Evolutionary conservation across 2,888 invertebrate genomes (phyloP).

Genomic region (Caradrina kadenii): DNA sequence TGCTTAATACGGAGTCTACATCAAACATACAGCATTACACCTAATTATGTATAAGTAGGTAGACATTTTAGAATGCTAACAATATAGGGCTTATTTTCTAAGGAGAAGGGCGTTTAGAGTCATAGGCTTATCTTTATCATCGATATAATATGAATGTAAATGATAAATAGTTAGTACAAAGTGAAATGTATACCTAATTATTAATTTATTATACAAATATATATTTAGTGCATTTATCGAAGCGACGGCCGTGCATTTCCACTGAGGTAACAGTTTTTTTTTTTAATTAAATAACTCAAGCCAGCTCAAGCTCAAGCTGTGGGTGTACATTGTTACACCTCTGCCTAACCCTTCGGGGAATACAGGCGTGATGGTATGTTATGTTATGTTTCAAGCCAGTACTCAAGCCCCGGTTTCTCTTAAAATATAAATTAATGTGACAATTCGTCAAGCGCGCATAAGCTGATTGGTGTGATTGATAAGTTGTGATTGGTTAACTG

Average conservation of each 20-base stretch:
- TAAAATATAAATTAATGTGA: background rate
- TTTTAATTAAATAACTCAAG: too few relatives aligned
- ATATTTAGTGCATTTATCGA: conserved; percentile 19
- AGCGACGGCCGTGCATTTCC: background rate
- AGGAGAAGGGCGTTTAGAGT: conserved; percentile 21
- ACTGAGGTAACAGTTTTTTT: background rate
- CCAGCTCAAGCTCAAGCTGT: too few relatives aligned
- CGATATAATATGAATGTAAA: background rate
- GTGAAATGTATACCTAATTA: background rate
- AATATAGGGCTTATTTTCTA: conserved; percentile 1
- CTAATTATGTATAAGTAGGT: conserved; percentile 10
- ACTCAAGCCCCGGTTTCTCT: background rate
- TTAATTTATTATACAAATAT: background rate
- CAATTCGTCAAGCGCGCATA: too few relatives aligned
- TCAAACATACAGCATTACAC: conserved; percentile 32
- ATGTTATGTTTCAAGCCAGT: too few relatives aligned
- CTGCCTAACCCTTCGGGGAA: too few relatives aligned
- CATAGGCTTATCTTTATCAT: background rate
- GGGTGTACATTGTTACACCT: too few relatives aligned
- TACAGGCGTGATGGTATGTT: too few relatives aligned
- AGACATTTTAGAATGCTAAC: conserved; percentile 22
- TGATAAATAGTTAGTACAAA: background rate
- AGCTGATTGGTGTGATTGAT: too few relatives aligned
- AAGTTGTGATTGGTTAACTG: background rate
- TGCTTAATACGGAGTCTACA: conserved; percentile 30